Evolutionary conservation across 2,888 invertebrate species (phyloP), one percentile per base, ranked within the genome.

Genomic region (Cheilosia vernalis): DNA sequence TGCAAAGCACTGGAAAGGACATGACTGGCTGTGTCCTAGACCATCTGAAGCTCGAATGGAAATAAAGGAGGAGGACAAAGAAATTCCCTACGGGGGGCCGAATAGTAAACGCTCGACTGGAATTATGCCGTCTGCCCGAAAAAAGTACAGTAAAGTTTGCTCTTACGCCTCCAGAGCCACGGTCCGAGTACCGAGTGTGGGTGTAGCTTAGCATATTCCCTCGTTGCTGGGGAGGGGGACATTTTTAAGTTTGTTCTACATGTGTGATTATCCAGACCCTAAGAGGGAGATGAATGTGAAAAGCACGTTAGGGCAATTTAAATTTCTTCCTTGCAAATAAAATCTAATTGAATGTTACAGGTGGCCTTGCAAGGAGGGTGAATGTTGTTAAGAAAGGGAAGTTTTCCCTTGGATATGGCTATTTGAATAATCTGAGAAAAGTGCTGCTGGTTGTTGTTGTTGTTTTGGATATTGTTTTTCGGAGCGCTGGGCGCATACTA

Each of bases 281-380:
- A 42, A 19, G 70, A 37, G 56, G 60, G 4, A 37, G 49, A 61
- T 69, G 74, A 64, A 84, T 69, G 73, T 63, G 78, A 73, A 78
- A 83, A 73, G 72, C 49, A 84, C 79, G 80, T 58, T 74, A n/a
- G n/a, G 61, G 64, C 74, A 84, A 79, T 84, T 84, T 79, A 69
- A 84, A 84, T 84, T 79, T 69, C 61, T 63, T 58, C 69, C 56
- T 70, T 63, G 74, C 44, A 79, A 37, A 74, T 84, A 74, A 79
- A 74, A 79, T 79, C 63, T 84, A 84, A 84, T 84, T 84, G 84
- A 84, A 79, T 84, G 84, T 79, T 84, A 84, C 79, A 84, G 84
- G 84, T 84, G 84, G 79, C 69, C 73, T 58, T 79, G 47, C 69
- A 51, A 53, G 40, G 44, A 74, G 78, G 60, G 53, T 73, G 72